Base-by-base conservation (phyloP, 2,888 invertebrate species). In the Drosophila ustulata region DNA sequence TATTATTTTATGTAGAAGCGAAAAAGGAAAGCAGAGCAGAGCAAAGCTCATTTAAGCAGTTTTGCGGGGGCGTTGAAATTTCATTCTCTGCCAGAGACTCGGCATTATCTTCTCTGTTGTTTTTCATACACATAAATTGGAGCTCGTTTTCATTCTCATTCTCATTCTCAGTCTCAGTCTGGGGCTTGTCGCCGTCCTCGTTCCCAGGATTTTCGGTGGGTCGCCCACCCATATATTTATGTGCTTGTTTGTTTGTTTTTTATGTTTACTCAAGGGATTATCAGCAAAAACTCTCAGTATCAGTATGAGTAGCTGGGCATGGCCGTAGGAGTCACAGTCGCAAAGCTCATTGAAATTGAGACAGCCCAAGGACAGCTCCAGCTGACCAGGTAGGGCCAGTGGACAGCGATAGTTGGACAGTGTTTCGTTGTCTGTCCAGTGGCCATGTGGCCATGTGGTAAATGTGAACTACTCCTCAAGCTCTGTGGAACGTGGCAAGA, bases 231-330 rank as follows among this genome's bases (percentile, higher is more conserved):
- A 30, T 7, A 30, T 75, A 69, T 74, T 68, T 72, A 63, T 63
- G 75, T 45, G 70, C 59, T 65, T 70, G 75, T 75, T 61, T 70
- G 59, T 75, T 70, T 75, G 61, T 57, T 73, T 72, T 65, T 65
- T 67, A 61, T 67, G 52, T 71, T 71, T 52, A 65, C 76, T 70
- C 74, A 55, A 62, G 65, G 76, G 74, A 65, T 75, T 75, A 75
- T 53, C 47, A 41, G 51, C 45, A 47, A 41, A 56, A 65, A 53
- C 57, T 57, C 55, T 39, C 39, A 46, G 64, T 37, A 51, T 51
- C 47, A 50, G 55, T 43, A 30, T 13, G 28, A 13, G 62, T 45
- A 52, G 30, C 64, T 39, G 49, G 64, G 41, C 30, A 18, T 18
- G 18, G 18, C 18, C 18, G 18, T 2, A 18, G 2, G 18, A 18